Percentiles rank a stretch among this genome's conserved stretches.
phyloP scores from a whole-genome alignment of 2,888 invertebrate species.

The Tribolium freemani region DNA sequence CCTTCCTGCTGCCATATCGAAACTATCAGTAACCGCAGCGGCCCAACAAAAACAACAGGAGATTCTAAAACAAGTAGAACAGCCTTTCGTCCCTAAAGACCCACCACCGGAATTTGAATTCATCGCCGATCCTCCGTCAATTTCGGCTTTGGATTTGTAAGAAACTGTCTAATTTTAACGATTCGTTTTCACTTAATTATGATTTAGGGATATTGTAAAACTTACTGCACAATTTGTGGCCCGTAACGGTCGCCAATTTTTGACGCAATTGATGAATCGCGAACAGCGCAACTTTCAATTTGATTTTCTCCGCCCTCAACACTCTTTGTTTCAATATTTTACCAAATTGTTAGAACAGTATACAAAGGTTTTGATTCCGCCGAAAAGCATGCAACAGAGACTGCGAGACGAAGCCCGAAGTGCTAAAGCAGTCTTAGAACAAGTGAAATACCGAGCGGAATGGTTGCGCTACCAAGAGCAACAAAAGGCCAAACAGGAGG shows the following conservation, averaged over 20 bases:
- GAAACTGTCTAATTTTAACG: conserved; percentile 52
- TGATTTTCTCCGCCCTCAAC: conserved; percentile 98
- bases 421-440: conserved; percentile 81
- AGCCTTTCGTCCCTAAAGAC: conserved; percentile 91
- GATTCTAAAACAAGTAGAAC: conserved; percentile 86
- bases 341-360: conserved; percentile 98
- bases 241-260: conserved; percentile 96
- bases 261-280: conserved; percentile 98
- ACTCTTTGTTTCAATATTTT: conserved; percentile 98
- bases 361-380: conserved; percentile 96
- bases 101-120: conserved; percentile 95
- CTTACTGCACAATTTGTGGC: conserved; percentile 99
- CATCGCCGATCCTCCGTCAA: conserved; percentile 97
- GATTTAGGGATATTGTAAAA: conserved; percentile 91
- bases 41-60: conserved; percentile 91
- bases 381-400: conserved; percentile 88
- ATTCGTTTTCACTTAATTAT: conserved; percentile 10
- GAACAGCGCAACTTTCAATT: conserved; percentile 99
- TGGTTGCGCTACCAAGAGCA: conserved; percentile 97
- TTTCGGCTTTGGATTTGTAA: conserved; percentile 95
- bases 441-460: conserved; percentile 93
- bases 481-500: conserved; percentile 93
- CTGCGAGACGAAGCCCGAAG: conserved; percentile 83
- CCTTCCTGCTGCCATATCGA: conserved; percentile 69
- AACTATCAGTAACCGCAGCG: conserved; percentile 78